phyloP scores from a whole-genome alignment of 2,113 vertebrate species.

The Hyla sarda region DNA sequence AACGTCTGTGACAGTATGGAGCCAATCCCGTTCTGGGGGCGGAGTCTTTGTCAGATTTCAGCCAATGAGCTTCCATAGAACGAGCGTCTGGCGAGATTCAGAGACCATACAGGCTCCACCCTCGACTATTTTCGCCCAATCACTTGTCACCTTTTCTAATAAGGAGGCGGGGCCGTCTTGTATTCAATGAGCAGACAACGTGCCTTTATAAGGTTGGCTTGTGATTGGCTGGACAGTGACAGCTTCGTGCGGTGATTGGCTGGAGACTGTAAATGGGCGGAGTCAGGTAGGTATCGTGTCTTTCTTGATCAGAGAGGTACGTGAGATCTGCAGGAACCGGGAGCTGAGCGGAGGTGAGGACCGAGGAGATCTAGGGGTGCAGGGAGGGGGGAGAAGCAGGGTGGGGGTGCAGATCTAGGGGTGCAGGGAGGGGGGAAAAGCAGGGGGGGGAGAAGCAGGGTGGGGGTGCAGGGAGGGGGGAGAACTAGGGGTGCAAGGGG shows the following conservation, averaged over 20 bases:
- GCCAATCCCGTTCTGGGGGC: neutral
- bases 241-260: neutral
- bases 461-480: too few species aligned
- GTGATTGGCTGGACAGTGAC: neutral
- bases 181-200: neutral
- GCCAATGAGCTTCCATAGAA: slow-evolving; percentile 11
- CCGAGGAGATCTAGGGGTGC: too few species aligned
- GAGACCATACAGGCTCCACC: neutral
- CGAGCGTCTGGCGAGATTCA: slow-evolving; percentile 26
- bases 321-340: neutral
- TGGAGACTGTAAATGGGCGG: neutral
- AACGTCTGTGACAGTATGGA: neutral
- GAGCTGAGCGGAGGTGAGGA: neutral
- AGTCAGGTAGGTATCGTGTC: neutral
- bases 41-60: neutral
- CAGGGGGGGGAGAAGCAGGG: too few species aligned
- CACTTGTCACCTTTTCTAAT: neutral
- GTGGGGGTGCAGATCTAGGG: too few species aligned
- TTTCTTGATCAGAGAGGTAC: neutral
- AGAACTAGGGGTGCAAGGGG: too few species aligned
- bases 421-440: too few species aligned
- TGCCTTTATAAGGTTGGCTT: neutral
- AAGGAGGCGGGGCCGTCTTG: neutral
- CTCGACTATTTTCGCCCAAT: neutral
- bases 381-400: too few species aligned